These are phyloP conservation scores for Dasypus novemcinctus DNA, from an alignment of 2,113 vertebrate genomes.

Conservation along the genomic window DNA sequence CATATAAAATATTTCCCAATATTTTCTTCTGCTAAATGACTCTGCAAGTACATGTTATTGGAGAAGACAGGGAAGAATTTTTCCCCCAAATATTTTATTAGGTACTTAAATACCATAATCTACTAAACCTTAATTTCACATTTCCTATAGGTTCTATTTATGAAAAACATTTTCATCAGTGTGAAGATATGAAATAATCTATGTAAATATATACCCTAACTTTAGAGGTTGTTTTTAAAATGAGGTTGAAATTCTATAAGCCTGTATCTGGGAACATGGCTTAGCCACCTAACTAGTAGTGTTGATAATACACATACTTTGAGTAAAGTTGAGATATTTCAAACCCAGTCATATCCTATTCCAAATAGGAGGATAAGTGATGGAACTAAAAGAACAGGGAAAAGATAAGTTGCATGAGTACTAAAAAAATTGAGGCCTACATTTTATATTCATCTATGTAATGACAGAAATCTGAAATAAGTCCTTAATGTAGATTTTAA, in stretches of 20 bases:
- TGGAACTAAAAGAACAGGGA: not conserved
- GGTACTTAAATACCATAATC: not conserved
- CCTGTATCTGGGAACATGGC: not conserved
- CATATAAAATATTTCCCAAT: not conserved
- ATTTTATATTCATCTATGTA: not conserved
- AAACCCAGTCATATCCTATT: not conserved
- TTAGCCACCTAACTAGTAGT: not conserved
- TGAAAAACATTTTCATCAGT: not conserved
- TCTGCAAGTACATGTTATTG: not conserved
- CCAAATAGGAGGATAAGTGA: not conserved
- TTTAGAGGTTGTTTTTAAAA: not conserved
- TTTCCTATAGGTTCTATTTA: not conserved
- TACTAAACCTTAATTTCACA: not conserved
- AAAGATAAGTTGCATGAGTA: not conserved
- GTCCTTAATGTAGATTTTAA: not conserved
- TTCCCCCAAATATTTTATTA: not conserved
- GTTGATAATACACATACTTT: constrained; percentile 13
- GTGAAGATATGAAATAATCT: not conserved
- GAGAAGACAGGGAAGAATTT: not conserved
- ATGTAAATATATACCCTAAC: not conserved
- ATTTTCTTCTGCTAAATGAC: not conserved
- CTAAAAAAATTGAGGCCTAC: not conserved
- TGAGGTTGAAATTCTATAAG: not conserved
- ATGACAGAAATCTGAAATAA: not conserved
- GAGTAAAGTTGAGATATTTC: constrained; percentile 1